A percentile compares a stretch with the other conserved stretches of the same genome.
These are phyloP conservation scores for Hippocampus mohnikei DNA, from an alignment of 2,113 vertebrate genomes.

Conservation along the genomic window DNA sequence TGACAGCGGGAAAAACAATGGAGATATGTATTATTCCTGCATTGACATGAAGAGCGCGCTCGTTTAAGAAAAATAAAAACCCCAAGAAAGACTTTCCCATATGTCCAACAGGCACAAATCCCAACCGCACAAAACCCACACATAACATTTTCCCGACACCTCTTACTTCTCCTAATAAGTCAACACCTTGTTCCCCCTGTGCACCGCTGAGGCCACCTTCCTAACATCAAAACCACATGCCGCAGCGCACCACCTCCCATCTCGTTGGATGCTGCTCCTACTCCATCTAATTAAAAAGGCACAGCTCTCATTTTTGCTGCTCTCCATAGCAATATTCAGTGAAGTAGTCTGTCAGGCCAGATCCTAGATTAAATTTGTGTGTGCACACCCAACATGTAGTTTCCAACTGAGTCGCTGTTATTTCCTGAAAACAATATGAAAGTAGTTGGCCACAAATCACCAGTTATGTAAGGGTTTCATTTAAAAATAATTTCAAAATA, in stretches of 20 bases:
- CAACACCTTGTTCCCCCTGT: conserved; percentile 60
- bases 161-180: conserved; percentile 68
- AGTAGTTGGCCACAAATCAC: no score
- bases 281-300: conserved; percentile 58
- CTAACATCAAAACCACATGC: conserved; percentile 54
- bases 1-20: conserved; percentile 34
- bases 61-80: conserved; percentile 50
- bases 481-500: no score
- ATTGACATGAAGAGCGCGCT: conserved; percentile 26
- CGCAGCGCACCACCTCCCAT: conserved; percentile 30
- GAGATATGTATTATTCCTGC: conserved; percentile 42
- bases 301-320: conserved; percentile 30
- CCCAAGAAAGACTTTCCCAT: conserved; percentile 54
- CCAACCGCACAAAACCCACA: conserved; percentile 49
- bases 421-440: no score
- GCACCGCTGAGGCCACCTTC: conserved; percentile 42
- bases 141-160: conserved; percentile 56
- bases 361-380: conserved; percentile 47
- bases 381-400: conserved; percentile 20
- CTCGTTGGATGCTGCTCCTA: conserved; percentile 30
- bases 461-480: no score
- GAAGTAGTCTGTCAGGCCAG: conserved; percentile 23
- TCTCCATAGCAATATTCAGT: conserved; percentile 30
- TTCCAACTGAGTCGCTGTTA: not conserved
- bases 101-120: conserved; percentile 48